A percentile compares a stretch with the other conserved stretches of the same genome.
Conservation (phyloP, 2,888 invertebrate species). For the Pasiphila rectangulata region DNA sequence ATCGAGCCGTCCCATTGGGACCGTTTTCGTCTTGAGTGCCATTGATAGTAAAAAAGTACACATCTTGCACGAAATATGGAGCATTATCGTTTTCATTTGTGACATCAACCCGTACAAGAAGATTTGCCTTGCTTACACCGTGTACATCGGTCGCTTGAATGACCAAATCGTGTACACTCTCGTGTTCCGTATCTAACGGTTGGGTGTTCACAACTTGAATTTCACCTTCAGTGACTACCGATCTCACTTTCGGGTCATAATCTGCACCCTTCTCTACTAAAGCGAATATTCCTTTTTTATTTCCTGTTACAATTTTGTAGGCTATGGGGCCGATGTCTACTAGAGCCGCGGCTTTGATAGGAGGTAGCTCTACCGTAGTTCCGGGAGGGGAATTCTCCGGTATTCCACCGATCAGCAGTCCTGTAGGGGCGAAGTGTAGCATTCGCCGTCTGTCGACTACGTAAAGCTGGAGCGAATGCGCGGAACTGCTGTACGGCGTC, state of each 20-base stretch:
- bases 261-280: slow-evolving; percentile 82
- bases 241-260: slow-evolving; percentile 70
- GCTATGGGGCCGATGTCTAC: slow-evolving; percentile 85
- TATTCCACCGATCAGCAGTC: slow-evolving; percentile 85
- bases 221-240: slow-evolving; percentile 81
- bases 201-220: slow-evolving; percentile 88
- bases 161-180: slow-evolving; percentile 85
- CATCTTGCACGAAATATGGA: slow-evolving; percentile 89
- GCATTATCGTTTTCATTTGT: slow-evolving; percentile 95
- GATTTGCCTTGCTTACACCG: slow-evolving; percentile 89
- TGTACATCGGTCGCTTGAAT: slow-evolving; percentile 90
- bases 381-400: slow-evolving; percentile 88
- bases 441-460: slow-evolving; percentile 91
- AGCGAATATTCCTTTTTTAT: slow-evolving; percentile 87
- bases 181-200: slow-evolving; percentile 89
- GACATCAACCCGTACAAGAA: slow-evolving; percentile 88
- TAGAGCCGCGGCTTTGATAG: slow-evolving; percentile 86
- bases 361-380: slow-evolving; percentile 85
- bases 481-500: slow-evolving; percentile 88
- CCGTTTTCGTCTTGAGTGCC: slow-evolving; percentile 81
- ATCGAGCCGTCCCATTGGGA: slow-evolving; percentile 82
- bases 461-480: slow-evolving; percentile 89
- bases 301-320: slow-evolving; percentile 90
- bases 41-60: slow-evolving; percentile 89
- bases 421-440: slow-evolving; percentile 86